These are phyloP conservation scores for Empidonax traillii DNA, from an alignment of 2,113 vertebrate species.

Conservation along the genomic window DNA sequence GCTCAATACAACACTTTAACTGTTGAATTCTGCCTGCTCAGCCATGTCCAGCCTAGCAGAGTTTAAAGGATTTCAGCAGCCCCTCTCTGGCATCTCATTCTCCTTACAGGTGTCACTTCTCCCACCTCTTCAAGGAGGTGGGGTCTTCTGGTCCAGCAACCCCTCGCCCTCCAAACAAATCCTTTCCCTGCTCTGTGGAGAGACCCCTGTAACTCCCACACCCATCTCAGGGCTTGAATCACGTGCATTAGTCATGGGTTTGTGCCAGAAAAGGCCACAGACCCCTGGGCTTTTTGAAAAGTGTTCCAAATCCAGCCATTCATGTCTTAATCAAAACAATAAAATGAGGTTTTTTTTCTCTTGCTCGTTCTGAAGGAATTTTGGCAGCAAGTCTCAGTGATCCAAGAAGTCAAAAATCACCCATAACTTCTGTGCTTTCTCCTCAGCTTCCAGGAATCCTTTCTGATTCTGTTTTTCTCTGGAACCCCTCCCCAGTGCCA, in stretches of 20 bases:
- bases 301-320: not conserved
- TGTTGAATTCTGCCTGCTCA: not conserved
- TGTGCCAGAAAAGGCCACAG: not conserved
- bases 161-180: not conserved
- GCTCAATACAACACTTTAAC: accelerated
- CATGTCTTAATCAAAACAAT: not conserved
- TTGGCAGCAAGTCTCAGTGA: not conserved
- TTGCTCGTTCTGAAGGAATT: not conserved
- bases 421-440: not conserved
- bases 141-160: not conserved
- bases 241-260: accelerated
- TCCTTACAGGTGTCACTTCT: not conserved
- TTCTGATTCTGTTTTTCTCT: not conserved
- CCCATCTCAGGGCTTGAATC: not conserved
- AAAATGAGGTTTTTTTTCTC: not conserved
- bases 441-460: not conserved
- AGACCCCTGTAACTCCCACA: not conserved
- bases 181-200: not conserved
- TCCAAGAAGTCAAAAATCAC: not conserved
- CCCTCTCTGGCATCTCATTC: not conserved
- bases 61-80: not conserved
- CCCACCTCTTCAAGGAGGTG: not conserved
- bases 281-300: not conserved
- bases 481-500: not conserved
- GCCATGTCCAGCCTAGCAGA: accelerated